Evolutionary conservation across 2,113 vertebrate species (phyloP), one percentile per base, ranked within the genome.

Genomic region (Oryzias celebensis): DNA sequence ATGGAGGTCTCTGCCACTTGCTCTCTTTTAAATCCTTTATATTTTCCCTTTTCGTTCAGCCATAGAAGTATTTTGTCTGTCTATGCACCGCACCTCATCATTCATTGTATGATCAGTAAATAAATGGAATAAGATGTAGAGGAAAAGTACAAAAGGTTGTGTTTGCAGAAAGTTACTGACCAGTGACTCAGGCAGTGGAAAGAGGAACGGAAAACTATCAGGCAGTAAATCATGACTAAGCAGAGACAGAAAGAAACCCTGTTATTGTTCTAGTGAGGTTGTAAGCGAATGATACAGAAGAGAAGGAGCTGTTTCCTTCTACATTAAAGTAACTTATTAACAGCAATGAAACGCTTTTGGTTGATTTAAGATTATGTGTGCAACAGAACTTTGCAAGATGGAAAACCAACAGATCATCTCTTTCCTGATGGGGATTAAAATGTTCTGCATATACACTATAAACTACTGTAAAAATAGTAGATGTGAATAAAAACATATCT

Each of bases 111-210:
- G 76, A 82, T 75, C 75, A 73, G 63, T 8, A 20, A 8, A 57
- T 28, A 80, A 15, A 72, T 72, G 71, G 67, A 42, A 48, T 69
- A 71, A 80, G 73, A 71, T 59, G 52, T 49, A 78, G 72, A 76
- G 54, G 54, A 56, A 65, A 66, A 82, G 58, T 23, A 23, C 59
- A 75, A 60, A 88, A 87, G 87, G 84, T 87, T 90, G 87, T 86
- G 81, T 87, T 83, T 81, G 85, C 85, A 88, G 83, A 90, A 81
- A 86, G 75, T 87, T 88, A 88, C 85, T 73, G 86, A 90, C 46
- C 77, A 26, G 73, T 88, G 86, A 87, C 63, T 87, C 81, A 87
- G 83, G 62, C 66, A 86, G 79, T 85, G 82, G 75, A 87, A 71
- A 88, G 80, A 75, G 58, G 71, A 79, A 65, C 57, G 59, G 74